phyloP scores from a whole-genome alignment of 2,113 vertebrate genomes.

The Calyptomena viridis region DNA sequence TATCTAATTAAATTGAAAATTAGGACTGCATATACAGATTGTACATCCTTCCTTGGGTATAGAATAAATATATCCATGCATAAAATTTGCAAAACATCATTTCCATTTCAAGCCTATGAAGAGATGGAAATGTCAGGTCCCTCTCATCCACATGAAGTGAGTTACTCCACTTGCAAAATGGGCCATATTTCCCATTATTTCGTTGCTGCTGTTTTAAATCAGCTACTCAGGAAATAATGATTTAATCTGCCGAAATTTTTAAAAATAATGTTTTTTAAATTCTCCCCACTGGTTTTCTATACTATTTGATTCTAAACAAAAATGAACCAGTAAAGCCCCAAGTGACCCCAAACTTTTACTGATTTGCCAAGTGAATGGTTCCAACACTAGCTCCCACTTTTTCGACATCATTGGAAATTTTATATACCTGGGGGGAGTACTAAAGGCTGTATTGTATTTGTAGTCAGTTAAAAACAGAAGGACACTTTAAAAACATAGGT shows the following conservation, averaged over 20 bases:
- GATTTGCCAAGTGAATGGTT: neutral
- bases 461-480: slow-evolving; percentile 6
- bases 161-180: neutral
- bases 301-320: neutral
- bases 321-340: neutral
- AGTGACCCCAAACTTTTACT: neutral
- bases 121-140: neutral
- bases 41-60: neutral
- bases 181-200: neutral
- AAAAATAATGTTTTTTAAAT: neutral
- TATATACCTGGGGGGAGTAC: neutral
- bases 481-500: neutral
- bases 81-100: neutral
- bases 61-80: neutral
- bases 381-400: neutral
- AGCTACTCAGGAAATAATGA: neutral
- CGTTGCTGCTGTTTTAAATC: neutral
- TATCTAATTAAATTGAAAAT: neutral
- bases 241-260: neutral
- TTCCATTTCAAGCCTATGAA: neutral
- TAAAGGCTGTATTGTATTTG: neutral
- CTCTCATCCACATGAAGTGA: neutral
- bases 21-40: neutral
- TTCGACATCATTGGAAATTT: neutral
- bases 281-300: neutral